Percentiles rank a stretch among this genome's conserved stretches.
Evolutionary conservation across 35 echinoderm and acorn worm genomes (phyloP).

Genomic region (Acanthaster planci): DNA sequence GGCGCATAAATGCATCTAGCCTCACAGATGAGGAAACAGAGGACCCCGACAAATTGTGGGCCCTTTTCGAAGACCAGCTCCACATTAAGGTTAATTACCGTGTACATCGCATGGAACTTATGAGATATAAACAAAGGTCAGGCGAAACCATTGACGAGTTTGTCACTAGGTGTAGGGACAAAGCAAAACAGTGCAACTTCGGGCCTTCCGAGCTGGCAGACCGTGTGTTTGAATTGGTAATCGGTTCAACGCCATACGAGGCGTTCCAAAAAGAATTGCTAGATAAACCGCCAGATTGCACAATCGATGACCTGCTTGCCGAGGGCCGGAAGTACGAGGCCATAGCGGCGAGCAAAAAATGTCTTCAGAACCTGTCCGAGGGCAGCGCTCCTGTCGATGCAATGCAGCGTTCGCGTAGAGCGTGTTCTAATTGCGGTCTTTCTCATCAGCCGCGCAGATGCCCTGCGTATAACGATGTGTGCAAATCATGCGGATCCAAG

Average conservation of each 20-base stretch:
- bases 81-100: slow-evolving; percentile 38
- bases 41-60: slow-evolving; percentile 24
- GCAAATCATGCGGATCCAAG: too few relatives aligned
- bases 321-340: slow-evolving; percentile 54
- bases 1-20: slow-evolving; percentile 24
- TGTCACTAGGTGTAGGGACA: slow-evolving; percentile 11
- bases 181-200: slow-evolving; percentile 27
- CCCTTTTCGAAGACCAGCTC: slow-evolving; percentile 34
- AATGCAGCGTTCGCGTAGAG: too few relatives aligned
- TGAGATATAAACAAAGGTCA: slow-evolving; percentile 42
- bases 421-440: too few relatives aligned
- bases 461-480: too few relatives aligned
- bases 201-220: neutral
- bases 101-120: slow-evolving; percentile 41
- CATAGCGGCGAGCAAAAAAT: slow-evolving; percentile 20
- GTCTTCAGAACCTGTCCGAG: slow-evolving; percentile 15
- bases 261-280: slow-evolving; percentile 41
- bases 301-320: slow-evolving; percentile 12
- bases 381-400: too few relatives aligned
- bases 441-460: too few relatives aligned
- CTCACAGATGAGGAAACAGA: slow-evolving; percentile 15
- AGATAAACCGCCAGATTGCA: slow-evolving; percentile 28
- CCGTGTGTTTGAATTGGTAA: slow-evolving; percentile 6
- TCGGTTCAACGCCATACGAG: slow-evolving; percentile 13
- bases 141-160: slow-evolving; percentile 38